These are phyloP conservation scores for Heliothis virescens DNA, from an alignment of 1,140 invertebrate genomes.

Conservation along the genomic window DNA sequence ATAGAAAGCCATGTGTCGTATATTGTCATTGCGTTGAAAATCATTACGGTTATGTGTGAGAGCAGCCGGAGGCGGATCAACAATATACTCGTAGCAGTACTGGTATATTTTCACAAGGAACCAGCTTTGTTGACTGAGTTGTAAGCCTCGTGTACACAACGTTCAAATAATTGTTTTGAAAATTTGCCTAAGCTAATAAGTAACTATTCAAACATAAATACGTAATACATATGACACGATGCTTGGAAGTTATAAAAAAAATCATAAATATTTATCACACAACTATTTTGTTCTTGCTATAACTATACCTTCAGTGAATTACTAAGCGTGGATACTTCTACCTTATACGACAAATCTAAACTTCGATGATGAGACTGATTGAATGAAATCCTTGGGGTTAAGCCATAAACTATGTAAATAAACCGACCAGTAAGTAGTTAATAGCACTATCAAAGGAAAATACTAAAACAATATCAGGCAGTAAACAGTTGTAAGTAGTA, in stretches of 20 bases:
- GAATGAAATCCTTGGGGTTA: not conserved
- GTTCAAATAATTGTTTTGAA: not conserved
- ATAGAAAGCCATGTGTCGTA: too few species aligned
- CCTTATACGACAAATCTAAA: not conserved
- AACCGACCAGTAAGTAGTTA: slow-evolving; percentile 4
- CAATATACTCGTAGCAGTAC: not conserved
- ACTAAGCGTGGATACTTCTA: not conserved
- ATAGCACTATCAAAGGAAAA: not conserved
- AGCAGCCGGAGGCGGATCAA: not conserved
- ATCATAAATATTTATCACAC: not conserved
- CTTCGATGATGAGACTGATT: not conserved
- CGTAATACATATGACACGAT: too few species aligned
- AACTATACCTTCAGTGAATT: not conserved
- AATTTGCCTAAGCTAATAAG: not conserved
- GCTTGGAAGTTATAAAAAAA: too few species aligned
- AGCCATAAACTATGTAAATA: not conserved
- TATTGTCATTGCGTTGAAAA: too few species aligned
- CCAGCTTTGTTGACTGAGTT: not conserved
- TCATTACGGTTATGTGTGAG: not conserved
- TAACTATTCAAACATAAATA: not conserved
- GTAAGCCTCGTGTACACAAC: not conserved
- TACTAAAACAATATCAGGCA: not conserved
- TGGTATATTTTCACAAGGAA: not conserved
- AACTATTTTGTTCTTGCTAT: not conserved
- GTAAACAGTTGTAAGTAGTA: not conserved